These are phyloP conservation scores for Eucera pruinosa DNA, from an alignment of 2,888 invertebrate species.

Conservation along the genomic window DNA sequence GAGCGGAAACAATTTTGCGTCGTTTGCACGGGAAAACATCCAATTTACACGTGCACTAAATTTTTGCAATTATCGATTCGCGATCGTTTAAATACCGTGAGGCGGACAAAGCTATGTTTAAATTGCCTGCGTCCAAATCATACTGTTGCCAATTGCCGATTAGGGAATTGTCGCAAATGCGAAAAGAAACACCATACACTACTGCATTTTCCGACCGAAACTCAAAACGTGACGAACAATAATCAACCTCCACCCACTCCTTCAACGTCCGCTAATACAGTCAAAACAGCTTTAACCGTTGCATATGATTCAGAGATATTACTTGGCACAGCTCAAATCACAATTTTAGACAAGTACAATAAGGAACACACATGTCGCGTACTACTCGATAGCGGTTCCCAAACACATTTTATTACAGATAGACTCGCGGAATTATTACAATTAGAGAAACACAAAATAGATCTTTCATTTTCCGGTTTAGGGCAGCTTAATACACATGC, in stretches of 20 bases:
- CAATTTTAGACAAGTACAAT: too few relatives aligned
- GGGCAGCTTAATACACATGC: background rate
- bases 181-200: conserved; percentile 6
- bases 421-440: background rate
- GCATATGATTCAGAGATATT: too few relatives aligned
- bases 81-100: too few relatives aligned
- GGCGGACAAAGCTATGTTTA: too few relatives aligned
- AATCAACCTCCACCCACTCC: background rate
- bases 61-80: background rate
- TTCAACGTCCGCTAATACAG: background rate
- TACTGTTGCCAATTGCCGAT: too few relatives aligned
- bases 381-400: conserved; percentile 3
- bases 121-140: conserved; percentile 5
- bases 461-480: conserved; percentile 9
- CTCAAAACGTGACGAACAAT: too few relatives aligned
- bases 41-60: background rate
- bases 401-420: conserved; percentile 11
- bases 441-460: background rate
- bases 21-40: background rate
- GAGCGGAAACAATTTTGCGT: background rate
- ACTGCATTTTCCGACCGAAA: conserved; percentile 5
- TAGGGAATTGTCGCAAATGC: too few relatives aligned
- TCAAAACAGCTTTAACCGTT: background rate
- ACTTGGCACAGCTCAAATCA: too few relatives aligned
- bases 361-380: conserved; percentile 14